Evolutionary conservation across 1,140 invertebrate genomes (phyloP).

Genomic region (Drosophila sechellia): DNA sequence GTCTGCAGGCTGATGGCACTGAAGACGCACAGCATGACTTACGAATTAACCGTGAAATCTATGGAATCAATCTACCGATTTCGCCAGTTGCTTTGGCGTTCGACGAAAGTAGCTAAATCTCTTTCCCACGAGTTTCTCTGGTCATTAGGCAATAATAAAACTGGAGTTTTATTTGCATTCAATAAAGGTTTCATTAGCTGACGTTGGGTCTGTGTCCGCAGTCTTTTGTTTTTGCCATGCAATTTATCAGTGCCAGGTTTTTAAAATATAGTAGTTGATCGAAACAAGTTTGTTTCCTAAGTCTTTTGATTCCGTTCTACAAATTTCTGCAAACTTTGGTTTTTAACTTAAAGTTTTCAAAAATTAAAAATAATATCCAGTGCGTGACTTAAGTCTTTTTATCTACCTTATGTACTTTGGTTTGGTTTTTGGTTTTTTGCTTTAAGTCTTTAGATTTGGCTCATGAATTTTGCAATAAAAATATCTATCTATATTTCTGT

Average conservation of each 20-base stretch:
- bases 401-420: constrained; percentile 1
- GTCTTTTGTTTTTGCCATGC: constrained; percentile 21
- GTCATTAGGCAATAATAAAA: constrained; percentile 37
- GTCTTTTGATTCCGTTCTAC: background rate
- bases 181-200: constrained; percentile 35
- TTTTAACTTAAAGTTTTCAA: background rate
- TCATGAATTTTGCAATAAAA: constrained; percentile 16
- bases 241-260: constrained; percentile 24
- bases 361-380: constrained; percentile 9
- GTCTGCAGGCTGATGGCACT: constrained; percentile 20
- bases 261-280: background rate
- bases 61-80: constrained; percentile 29
- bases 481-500: constrained; percentile 18
- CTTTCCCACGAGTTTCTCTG: constrained; percentile 46
- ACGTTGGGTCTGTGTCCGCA: constrained; percentile 23
- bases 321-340: background rate
- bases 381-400: background rate
- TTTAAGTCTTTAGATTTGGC: constrained; percentile 51
- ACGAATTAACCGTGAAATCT: constrained; percentile 36
- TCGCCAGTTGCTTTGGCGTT: constrained; percentile 11
- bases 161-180: constrained; percentile 41
- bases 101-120: constrained; percentile 32
- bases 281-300: constrained; percentile 3
- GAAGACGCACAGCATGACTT: constrained; percentile 28
- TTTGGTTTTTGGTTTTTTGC: too few relatives aligned